Evolutionary conservation across 2,888 invertebrate genomes (phyloP).

Genomic region (Drosophila borborema): DNA sequence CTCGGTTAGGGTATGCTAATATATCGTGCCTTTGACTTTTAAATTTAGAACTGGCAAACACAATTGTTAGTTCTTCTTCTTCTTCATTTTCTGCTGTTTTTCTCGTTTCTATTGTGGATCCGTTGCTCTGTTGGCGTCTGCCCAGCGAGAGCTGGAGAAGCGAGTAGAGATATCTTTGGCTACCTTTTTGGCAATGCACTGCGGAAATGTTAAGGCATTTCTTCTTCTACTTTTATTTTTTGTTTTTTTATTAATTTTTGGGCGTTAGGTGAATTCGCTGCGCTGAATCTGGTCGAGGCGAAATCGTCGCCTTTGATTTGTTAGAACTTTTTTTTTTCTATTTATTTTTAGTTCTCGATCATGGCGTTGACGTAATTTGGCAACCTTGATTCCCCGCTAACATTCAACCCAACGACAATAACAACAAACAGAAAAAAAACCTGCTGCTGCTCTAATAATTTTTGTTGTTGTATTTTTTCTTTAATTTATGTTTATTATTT

Average conservation of each 20-base stretch:
- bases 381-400: slow-evolving; percentile 72
- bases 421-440: slow-evolving; percentile 20
- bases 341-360: slow-evolving; percentile 73
- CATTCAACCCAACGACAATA: slow-evolving; percentile 30
- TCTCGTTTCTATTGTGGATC: slow-evolving; percentile 18
- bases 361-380: slow-evolving; percentile 75
- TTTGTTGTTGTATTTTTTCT: slow-evolving; percentile 52
- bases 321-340: slow-evolving; percentile 24
- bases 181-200: slow-evolving; percentile 67
- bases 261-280: slow-evolving; percentile 36
- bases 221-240: neutral
- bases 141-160: slow-evolving; percentile 56
- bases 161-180: slow-evolving; percentile 15
- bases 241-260: slow-evolving; percentile 66
- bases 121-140: slow-evolving; percentile 42
- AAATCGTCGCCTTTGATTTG: slow-evolving; percentile 76
- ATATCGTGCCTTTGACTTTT: slow-evolving; percentile 70
- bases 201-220: slow-evolving; percentile 59
- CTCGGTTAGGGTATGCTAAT: slow-evolving; percentile 2
- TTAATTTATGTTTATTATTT: slow-evolving; percentile 75
- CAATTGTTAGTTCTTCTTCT: slow-evolving; percentile 40
- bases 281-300: slow-evolving; percentile 29
- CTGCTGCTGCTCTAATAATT: slow-evolving; percentile 39
- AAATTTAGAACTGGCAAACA: slow-evolving; percentile 72
- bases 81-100: neutral